Evolutionary conservation across 1,140 invertebrate species (phyloP).

Genomic region (Aphidius gifuensis): DNA sequence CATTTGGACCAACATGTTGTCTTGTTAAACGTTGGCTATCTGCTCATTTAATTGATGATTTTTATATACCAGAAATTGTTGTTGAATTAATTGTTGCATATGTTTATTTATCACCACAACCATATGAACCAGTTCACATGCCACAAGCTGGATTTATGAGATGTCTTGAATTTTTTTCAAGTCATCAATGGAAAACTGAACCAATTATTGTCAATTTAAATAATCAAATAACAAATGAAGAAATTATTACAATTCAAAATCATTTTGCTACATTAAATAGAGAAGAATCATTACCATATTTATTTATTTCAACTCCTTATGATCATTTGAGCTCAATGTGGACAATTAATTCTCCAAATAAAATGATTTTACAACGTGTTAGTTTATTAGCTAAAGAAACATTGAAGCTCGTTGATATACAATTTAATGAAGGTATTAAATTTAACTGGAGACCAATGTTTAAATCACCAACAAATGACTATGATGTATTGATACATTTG

Average conservation of each 20-base stretch:
- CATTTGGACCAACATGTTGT: conserved; percentile 71
- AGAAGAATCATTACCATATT: conserved; percentile 61
- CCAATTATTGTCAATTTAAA: conserved; percentile 82
- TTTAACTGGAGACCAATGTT: conserved; percentile 60
- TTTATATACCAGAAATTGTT: conserved; percentile 67
- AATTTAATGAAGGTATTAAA: conserved; percentile 37
- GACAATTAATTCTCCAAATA: conserved; percentile 61
- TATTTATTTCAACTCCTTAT: conserved; percentile 78
- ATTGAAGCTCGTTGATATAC: conserved; percentile 58
- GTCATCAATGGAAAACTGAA: conserved; percentile 70
- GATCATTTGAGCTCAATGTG: conserved; percentile 68
- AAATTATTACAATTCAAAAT: conserved; percentile 69
- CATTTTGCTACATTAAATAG: conserved; percentile 34
- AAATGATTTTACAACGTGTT: conserved; percentile 65
- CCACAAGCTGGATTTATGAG: conserved; percentile 73
- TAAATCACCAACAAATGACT: conserved; percentile 64
- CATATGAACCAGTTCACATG: conserved; percentile 59
- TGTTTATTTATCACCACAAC: conserved; percentile 64
- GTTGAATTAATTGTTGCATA: conserved; percentile 79
- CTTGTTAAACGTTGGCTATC: conserved; percentile 86
- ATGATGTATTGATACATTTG: conserved; percentile 75
- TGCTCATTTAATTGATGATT: conserved; percentile 73
- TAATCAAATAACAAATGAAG: conserved; percentile 66
- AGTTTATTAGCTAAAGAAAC: conserved; percentile 66
- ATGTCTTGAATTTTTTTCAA: conserved; percentile 69